Evolutionary conservation across 2,888 invertebrate genomes (phyloP).

Genomic region (Chydorus sphaericus): DNA sequence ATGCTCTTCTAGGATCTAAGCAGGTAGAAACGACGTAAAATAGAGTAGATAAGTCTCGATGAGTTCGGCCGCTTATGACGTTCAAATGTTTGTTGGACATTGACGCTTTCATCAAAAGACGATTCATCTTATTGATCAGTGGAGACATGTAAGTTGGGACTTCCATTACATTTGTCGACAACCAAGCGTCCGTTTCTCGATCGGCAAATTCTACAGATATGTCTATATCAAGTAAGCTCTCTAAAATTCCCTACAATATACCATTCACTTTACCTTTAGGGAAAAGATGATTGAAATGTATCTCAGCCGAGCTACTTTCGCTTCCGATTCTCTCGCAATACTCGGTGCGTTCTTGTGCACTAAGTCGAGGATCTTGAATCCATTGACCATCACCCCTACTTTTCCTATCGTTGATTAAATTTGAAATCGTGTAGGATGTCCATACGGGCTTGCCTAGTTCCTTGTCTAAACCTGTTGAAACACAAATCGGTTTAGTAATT

Average conservation of each 20-base stretch:
- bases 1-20: neutral
- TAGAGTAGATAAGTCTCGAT: neutral
- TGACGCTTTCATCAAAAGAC: neutral
- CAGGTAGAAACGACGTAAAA: slow-evolving; percentile 7
- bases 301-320: neutral
- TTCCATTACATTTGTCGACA: slow-evolving; percentile 2
- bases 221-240: no score
- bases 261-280: neutral
- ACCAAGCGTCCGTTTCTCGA: neutral
- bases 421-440: neutral
- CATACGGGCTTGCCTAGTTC: neutral
- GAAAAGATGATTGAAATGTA: neutral
- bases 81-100: neutral
- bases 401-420: neutral
- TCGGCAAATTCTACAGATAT: neutral
- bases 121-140: neutral
- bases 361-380: neutral
- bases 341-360: neutral
- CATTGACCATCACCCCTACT: neutral
- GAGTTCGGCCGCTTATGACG: slow-evolving; percentile 6
- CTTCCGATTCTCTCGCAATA: no score
- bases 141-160: neutral
- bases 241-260: neutral
- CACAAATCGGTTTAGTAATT: no score
- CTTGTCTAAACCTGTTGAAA: neutral